Conservation (phyloP, 2,888 invertebrate genomes). For the Lasioglossum leucozonium region DNA sequence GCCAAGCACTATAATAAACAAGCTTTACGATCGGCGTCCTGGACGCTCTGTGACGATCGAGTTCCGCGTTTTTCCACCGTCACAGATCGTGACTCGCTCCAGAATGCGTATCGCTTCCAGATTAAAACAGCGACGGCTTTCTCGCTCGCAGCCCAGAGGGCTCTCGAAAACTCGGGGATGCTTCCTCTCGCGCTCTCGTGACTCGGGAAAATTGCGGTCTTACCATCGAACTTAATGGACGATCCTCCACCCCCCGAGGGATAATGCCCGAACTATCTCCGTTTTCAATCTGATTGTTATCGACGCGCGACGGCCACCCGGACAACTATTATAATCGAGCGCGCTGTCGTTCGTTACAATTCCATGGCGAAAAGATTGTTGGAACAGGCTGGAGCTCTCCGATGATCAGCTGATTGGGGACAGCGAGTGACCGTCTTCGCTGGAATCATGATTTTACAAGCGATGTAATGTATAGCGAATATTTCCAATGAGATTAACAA, state of each 20-base stretch:
- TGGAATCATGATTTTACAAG: not conserved
- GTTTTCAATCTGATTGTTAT: not conserved
- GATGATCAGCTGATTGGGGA: not conserved
- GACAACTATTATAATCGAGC: not conserved
- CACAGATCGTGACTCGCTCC: slow-evolving; percentile 31
- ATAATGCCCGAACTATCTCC: not conserved
- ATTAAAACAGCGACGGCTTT: slow-evolving; percentile 34
- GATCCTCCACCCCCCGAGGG: not conserved
- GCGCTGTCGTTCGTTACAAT: not conserved
- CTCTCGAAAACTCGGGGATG: not conserved
- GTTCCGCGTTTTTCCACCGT: slow-evolving; percentile 17
- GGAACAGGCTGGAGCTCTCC: not conserved
- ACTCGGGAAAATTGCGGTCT: not conserved
- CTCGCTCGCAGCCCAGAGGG: not conserved
- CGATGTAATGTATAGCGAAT: too few species aligned
- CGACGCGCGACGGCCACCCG: not conserved
- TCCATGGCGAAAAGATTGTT: not conserved
- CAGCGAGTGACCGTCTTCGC: not conserved
- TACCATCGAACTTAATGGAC: not conserved
- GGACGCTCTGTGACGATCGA: slow-evolving; percentile 17
- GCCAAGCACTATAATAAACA: slow-evolving; percentile 54
- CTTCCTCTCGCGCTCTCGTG: not conserved
- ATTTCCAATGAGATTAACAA: too few species aligned
- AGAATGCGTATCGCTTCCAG: slow-evolving; percentile 29
- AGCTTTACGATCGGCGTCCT: slow-evolving; percentile 48